phyloP scores from a whole-genome alignment of 1,140 invertebrate species.

The Cydia amplana region DNA sequence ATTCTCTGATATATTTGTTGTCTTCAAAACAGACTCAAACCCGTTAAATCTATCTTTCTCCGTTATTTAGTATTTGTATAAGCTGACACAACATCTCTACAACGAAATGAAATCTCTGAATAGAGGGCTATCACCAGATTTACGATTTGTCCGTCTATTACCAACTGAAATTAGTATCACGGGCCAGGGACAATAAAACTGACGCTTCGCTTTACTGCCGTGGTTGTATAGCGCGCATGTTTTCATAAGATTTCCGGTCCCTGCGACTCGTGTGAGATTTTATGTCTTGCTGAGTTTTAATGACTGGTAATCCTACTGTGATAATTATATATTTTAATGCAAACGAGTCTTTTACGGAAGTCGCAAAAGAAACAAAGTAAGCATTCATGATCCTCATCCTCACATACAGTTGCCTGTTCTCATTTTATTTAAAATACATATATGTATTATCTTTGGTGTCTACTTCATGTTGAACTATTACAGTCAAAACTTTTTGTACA shows the following conservation, averaged over 20 bases:
- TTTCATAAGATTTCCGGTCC: slow-evolving; percentile 55
- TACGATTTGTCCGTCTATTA: slow-evolving; percentile 51
- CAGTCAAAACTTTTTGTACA: slow-evolving; percentile 8
- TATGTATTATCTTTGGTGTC: not conserved
- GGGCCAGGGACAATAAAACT: slow-evolving; percentile 50
- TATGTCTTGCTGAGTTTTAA: slow-evolving; percentile 28
- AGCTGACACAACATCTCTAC: slow-evolving; percentile 44
- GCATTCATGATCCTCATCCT: not conserved
- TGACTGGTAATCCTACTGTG: slow-evolving; percentile 27
- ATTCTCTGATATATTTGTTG: not conserved
- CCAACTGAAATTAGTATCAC: slow-evolving; percentile 49
- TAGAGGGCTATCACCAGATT: slow-evolving; percentile 50
- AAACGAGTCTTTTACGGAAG: slow-evolving; percentile 18
- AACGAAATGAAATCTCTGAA: no score
- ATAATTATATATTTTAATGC: slow-evolving; percentile 11
- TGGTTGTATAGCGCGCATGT: slow-evolving; percentile 40
- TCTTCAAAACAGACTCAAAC: not conserved
- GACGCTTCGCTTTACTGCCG: slow-evolving; percentile 45
- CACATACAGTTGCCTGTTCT: not conserved
- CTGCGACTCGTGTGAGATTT: slow-evolving; percentile 40
- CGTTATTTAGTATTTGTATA: slow-evolving; percentile 41
- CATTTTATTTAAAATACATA: not conserved
- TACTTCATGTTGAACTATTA: slow-evolving; percentile 6
- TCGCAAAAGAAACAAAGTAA: slow-evolving; percentile 1
- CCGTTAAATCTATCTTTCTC: slow-evolving; percentile 44